phyloP scores from a whole-genome alignment of 2,888 invertebrate genomes.

The Crematogaster levior region DNA sequence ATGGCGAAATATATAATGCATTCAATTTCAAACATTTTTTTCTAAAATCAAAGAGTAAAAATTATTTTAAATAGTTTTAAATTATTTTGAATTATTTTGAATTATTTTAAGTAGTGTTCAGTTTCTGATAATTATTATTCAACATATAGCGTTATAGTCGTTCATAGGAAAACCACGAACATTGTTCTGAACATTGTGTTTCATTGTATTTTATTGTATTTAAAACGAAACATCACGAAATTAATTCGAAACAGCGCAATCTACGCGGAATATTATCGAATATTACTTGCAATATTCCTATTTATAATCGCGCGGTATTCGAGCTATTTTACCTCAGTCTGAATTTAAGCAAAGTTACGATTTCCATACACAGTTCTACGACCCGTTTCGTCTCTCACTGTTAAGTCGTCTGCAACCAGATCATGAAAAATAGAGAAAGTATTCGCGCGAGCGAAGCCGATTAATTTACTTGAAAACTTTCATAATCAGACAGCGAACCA shows the following conservation, averaged over 20 bases:
- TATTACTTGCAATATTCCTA: slow-evolving; percentile 24
- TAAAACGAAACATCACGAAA: background rate
- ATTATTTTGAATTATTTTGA: background rate
- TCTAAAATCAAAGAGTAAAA: background rate
- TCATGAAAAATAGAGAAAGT: slow-evolving; percentile 23
- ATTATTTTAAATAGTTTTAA: background rate
- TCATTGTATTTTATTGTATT: no score
- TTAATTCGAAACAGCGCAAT: background rate
- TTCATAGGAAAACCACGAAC: background rate
- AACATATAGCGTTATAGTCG: no score
- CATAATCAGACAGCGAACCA: slow-evolving; percentile 77
- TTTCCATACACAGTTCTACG: slow-evolving; percentile 47
- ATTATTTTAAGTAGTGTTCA: no score
- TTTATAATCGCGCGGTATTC: slow-evolving; percentile 7
- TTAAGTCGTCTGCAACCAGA: slow-evolving; percentile 1
- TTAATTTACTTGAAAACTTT: slow-evolving; percentile 81
- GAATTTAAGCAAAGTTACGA: slow-evolving; percentile 20
- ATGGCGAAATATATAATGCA: background rate
- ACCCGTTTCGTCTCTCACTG: slow-evolving; percentile 47
- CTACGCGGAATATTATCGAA: slow-evolving; percentile 21
- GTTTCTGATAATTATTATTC: background rate
- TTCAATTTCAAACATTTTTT: background rate
- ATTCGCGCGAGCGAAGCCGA: slow-evolving; percentile 57
- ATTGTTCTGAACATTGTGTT: slow-evolving; percentile 7
- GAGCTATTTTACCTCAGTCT: slow-evolving; percentile 30